These are phyloP conservation scores for Psittacus erithacus DNA, from an alignment of 2,113 vertebrate genomes.

Conservation along the genomic window DNA sequence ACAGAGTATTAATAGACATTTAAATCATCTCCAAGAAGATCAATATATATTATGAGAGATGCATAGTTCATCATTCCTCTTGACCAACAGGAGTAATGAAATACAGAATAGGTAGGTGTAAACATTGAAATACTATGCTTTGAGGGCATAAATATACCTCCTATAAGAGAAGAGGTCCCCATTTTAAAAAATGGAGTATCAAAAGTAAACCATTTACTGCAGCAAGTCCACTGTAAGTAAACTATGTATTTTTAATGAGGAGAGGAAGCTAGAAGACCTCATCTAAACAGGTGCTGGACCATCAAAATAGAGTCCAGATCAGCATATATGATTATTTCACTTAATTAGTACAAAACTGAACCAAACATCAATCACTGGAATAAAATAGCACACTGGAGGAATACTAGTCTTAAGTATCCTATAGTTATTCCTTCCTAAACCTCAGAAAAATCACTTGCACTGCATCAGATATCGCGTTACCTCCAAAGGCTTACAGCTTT, in stretches of 20 bases:
- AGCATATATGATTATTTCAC: background rate
- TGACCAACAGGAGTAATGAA: slow-evolving; percentile 44
- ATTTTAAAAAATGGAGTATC: background rate
- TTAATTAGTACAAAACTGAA: background rate
- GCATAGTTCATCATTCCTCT: slow-evolving; percentile 33
- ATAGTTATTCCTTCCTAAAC: background rate
- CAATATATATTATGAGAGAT: slow-evolving; percentile 45
- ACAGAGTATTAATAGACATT: slow-evolving; percentile 10
- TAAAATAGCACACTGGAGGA: background rate
- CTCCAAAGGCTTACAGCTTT: background rate
- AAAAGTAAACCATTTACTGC: background rate
- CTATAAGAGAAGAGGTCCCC: background rate
- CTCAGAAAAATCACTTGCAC: background rate
- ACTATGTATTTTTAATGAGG: background rate
- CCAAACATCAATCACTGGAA: background rate
- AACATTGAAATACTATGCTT: background rate
- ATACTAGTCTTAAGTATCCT: background rate
- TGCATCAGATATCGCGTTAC: background rate
- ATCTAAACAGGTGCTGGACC: background rate
- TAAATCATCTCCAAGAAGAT: slow-evolving; percentile 47
- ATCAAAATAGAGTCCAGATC: background rate
- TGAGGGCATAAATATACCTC: background rate
- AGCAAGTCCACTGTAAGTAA: background rate
- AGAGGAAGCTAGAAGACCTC: background rate
- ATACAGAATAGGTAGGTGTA: background rate